A percentile compares a stretch with the other conserved stretches of the same genome.
These are phyloP conservation scores for Selenia dentaria DNA, from an alignment of 2,888 invertebrate genomes.

Conservation along the genomic window DNA sequence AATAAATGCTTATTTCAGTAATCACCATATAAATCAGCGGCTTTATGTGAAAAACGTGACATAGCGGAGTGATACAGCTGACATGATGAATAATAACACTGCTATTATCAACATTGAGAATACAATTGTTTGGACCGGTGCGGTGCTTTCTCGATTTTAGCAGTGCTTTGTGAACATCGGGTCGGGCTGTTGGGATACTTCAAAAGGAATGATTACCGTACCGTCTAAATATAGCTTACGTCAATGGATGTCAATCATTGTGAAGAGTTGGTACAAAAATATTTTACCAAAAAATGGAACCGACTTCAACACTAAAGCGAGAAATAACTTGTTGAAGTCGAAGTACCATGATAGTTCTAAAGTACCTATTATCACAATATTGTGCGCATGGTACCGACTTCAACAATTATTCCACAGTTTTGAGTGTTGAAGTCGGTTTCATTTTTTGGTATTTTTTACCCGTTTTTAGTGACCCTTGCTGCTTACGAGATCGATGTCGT, in stretches of 20 bases:
- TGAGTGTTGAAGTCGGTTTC: too few relatives aligned
- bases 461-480: too few relatives aligned
- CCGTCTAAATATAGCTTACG: slow-evolving; percentile 2
- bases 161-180: slow-evolving; percentile 15
- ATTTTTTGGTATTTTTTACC: too few relatives aligned
- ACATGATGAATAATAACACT: slow-evolving; percentile 45
- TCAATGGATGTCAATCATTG: background rate
- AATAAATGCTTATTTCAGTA: slow-evolving; percentile 33
- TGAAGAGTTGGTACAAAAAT: too few relatives aligned
- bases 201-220: slow-evolving; percentile 1
- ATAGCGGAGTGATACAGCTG: slow-evolving; percentile 36
- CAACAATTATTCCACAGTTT: too few relatives aligned
- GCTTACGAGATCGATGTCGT: too few relatives aligned
- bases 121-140: slow-evolving; percentile 22
- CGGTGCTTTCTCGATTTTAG: slow-evolving; percentile 33
- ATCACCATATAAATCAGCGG: slow-evolving; percentile 40
- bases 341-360: too few relatives aligned
- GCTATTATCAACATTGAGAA: slow-evolving; percentile 34
- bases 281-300: too few relatives aligned
- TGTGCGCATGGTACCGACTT: too few relatives aligned
- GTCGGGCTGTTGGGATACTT: background rate
- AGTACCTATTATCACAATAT: too few relatives aligned
- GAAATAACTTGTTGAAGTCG: too few relatives aligned
- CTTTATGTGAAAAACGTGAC: slow-evolving; percentile 59
- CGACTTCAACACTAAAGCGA: too few relatives aligned